Conservation (phyloP, 2,888 invertebrate genomes). For the Tupiocoris notatus region DNA sequence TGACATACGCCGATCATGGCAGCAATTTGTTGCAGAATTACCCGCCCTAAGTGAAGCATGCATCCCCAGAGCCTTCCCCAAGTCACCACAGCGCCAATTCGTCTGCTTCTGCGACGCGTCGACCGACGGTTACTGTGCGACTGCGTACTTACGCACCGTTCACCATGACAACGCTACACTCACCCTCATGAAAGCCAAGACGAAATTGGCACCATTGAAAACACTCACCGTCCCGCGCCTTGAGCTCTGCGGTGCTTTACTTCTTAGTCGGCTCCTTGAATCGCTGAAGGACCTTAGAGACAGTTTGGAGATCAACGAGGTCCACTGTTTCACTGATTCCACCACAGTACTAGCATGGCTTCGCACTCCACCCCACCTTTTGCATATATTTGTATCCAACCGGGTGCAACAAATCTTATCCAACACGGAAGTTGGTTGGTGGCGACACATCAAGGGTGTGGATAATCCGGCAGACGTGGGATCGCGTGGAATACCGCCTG, state of each 20-base stretch:
- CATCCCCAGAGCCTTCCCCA: slow-evolving; percentile 1
- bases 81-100: neutral
- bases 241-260: slow-evolving; percentile 41
- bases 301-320: neutral
- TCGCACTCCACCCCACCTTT: slow-evolving; percentile 12
- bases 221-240: slow-evolving; percentile 43
- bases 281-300: neutral
- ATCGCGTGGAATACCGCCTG: slow-evolving; percentile 44
- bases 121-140: slow-evolving; percentile 9
- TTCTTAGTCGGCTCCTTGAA: slow-evolving; percentile 24
- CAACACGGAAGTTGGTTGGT: neutral
- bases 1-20: neutral
- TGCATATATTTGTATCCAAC: slow-evolving; percentile 30
- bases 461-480: slow-evolving; percentile 52
- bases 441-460: slow-evolving; percentile 42
- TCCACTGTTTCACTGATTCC: slow-evolving; percentile 35
- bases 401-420: slow-evolving; percentile 28
- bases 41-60: neutral
- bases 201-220: slow-evolving; percentile 16
- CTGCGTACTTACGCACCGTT: slow-evolving; percentile 14
- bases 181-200: slow-evolving; percentile 9
- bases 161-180: neutral
- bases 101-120: slow-evolving; percentile 33
- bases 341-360: slow-evolving; percentile 32
- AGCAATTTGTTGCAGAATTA: slow-evolving; percentile 2